Evolutionary conservation across 2,888 invertebrate species (phyloP).

Genomic region (Conus canariensis): DNA sequence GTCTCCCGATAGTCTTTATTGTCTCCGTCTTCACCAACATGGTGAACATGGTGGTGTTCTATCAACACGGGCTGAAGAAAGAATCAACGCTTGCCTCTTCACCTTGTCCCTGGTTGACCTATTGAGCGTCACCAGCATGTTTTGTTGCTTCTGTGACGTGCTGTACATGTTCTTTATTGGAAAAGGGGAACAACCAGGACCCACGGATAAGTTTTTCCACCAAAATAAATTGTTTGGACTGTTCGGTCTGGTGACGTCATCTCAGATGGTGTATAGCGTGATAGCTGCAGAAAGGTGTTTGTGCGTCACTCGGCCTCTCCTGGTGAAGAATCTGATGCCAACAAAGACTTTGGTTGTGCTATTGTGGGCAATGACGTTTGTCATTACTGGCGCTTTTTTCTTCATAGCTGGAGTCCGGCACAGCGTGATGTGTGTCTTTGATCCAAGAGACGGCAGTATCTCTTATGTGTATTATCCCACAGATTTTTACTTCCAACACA

Average conservation of each 20-base stretch:
- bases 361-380: background rate
- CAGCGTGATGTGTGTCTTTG: background rate
- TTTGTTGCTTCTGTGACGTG: background rate
- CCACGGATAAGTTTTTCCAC: background rate
- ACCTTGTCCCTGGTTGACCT: background rate
- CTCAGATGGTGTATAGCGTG: background rate
- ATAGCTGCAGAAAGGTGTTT: background rate
- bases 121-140: background rate
- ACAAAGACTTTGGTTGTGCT: background rate
- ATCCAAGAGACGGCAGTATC: background rate
- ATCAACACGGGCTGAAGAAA: constrained; percentile 11
- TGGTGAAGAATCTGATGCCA: background rate
- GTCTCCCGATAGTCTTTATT: background rate
- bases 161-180: background rate
- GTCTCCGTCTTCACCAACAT: background rate
- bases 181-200: background rate
- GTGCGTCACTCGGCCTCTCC: background rate
- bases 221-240: background rate
- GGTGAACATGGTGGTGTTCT: constrained; percentile 1
- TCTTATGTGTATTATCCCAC: background rate
- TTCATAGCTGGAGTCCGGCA: background rate
- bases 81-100: constrained; percentile 24
- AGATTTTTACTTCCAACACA: background rate
- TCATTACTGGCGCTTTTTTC: background rate
- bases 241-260: background rate